Evolutionary conservation across 1,140 invertebrate genomes (phyloP).

Genomic region (Nymphalis io): DNA sequence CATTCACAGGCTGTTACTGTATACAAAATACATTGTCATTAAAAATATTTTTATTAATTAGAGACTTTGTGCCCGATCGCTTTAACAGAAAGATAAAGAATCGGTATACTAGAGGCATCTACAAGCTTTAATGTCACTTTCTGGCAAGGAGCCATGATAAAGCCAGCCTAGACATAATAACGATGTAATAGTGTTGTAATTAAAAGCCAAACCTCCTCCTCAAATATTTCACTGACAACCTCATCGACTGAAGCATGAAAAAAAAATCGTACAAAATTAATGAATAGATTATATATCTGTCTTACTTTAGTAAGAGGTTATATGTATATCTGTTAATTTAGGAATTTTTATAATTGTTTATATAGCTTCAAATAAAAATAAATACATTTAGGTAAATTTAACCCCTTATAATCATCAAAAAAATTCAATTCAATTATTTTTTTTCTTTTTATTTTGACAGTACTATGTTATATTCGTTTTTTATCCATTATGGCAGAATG

Average conservation of each 20-base stretch:
- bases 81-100: constrained; percentile 7
- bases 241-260: constrained; percentile 78
- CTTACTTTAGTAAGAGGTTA: neutral
- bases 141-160: constrained; percentile 17
- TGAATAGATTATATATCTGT: constrained; percentile 15
- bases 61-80: constrained; percentile 22
- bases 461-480: too few species aligned
- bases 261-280: constrained; percentile 47
- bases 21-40: neutral
- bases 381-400: too few species aligned
- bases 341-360: too few species aligned
- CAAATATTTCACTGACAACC: constrained; percentile 69
- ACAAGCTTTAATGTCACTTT: constrained; percentile 26
- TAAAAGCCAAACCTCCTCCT: constrained; percentile 72
- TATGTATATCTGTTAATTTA: too few species aligned
- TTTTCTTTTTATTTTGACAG: neutral
- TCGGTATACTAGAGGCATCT: constrained; percentile 17
- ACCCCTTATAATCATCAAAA: neutral
- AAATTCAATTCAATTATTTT: neutral
- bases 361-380: too few species aligned
- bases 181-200: constrained; percentile 37
- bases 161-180: constrained; percentile 29
- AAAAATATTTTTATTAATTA: neutral
- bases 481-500: too few species aligned
- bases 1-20: too few species aligned